A percentile compares a stretch with the other conserved stretches of the same genome.
These are phyloP conservation scores for Rotaria socialis DNA, from an alignment of 2,888 invertebrate species.

Conservation along the genomic window DNA sequence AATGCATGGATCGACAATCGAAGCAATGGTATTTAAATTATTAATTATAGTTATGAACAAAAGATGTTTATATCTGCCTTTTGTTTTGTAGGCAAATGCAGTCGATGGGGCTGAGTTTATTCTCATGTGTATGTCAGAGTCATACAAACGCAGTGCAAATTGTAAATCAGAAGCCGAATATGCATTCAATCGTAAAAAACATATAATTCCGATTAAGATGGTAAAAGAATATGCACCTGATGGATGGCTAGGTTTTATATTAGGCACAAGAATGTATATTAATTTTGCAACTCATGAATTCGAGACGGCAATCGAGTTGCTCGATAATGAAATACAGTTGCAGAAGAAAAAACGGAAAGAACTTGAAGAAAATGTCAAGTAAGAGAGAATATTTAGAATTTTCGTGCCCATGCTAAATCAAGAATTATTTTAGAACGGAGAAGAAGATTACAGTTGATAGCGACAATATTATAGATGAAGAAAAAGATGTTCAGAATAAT, in stretches of 20 bases:
- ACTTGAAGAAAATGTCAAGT: not conserved
- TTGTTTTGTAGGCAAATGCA: conserved; percentile 50
- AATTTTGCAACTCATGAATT: conserved; percentile 46
- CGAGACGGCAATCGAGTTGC: not conserved
- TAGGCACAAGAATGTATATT: conserved; percentile 49
- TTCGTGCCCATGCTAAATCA: too few species aligned
- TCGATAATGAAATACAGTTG: not conserved
- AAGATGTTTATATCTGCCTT: too few species aligned
- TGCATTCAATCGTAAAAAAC: conserved; percentile 48
- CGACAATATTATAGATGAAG: not conserved
- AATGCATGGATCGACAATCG: conserved; percentile 50
- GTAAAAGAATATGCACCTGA: conserved; percentile 49
- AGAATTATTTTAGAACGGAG: not conserved
- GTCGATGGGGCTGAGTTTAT: conserved; percentile 55
- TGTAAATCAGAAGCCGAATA: conserved; percentile 52
- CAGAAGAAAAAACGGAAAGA: not conserved
- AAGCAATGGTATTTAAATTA: not conserved
- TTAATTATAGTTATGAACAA: too few species aligned
- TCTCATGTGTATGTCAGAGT: conserved; percentile 55
- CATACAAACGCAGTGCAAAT: conserved; percentile 56
- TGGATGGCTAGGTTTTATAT: conserved; percentile 50
- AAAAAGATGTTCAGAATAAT: not conserved
- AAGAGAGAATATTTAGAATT: not conserved
- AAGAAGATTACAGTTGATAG: too few species aligned
- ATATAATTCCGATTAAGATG: conserved; percentile 49